Conservation (phyloP, 2,888 invertebrate genomes). For the Lithophane ornitopus region DNA sequence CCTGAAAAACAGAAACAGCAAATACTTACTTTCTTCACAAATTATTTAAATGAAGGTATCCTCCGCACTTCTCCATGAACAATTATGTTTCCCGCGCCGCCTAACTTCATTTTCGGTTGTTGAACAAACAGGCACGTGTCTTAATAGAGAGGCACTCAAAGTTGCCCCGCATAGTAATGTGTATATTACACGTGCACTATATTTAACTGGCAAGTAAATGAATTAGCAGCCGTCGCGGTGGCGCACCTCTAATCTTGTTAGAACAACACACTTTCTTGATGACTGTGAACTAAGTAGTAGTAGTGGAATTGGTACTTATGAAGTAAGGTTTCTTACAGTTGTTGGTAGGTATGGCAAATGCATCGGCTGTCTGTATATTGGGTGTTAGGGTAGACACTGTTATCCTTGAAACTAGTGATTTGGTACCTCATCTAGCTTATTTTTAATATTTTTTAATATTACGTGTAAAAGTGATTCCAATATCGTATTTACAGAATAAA, state of each 20-base stretch:
- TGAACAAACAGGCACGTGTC: conserved; percentile 40
- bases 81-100: not conserved
- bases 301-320: conserved; percentile 14
- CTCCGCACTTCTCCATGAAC: not conserved
- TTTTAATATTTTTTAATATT: too few species aligned
- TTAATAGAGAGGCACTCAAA: conserved; percentile 54
- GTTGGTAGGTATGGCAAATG: too few species aligned
- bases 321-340: conserved; percentile 11
- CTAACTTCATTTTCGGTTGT: conserved; percentile 43
- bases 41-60: not conserved
- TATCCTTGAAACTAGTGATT: too few species aligned
- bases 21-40: not conserved
- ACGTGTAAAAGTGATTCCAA: too few species aligned
- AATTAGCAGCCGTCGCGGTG: conserved; percentile 51
- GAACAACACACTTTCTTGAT: conserved; percentile 42
- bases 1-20: not conserved
- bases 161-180: conserved; percentile 32
- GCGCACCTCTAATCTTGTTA: conserved; percentile 46
- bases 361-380: too few species aligned
- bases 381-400: too few species aligned
- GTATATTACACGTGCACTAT: conserved; percentile 37
- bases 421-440: too few species aligned
- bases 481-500: too few species aligned
- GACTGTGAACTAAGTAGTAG: conserved; percentile 19
- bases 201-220: conserved; percentile 54